Evolutionary conservation across 2,888 invertebrate genomes (phyloP), one percentile per base, ranked within the genome.

Genomic region (Cylloceria caligata): DNA sequence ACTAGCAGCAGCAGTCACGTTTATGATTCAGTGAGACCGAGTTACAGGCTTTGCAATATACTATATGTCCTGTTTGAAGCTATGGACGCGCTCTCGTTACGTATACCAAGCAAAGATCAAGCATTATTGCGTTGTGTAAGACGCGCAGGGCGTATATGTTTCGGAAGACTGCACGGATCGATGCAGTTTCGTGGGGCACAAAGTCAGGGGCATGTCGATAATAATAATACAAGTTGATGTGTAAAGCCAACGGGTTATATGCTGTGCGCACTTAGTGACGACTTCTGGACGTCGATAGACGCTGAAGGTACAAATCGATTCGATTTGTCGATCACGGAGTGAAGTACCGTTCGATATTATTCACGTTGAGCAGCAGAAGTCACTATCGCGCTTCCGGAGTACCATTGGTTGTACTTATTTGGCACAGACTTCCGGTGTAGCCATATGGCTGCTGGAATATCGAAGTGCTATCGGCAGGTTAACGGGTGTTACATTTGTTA

Each of bases 311-410:
- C 34, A 6, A 73, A 73, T 45, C 64, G 57, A 76, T 39, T 67
- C 42, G 47, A 79, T 49, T 60, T 69, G 73, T 83, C 73, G 83
- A 77, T 84, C 80, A 69, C 77, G 77, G 11, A 76, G 79, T 75
- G 64, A 65, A 62, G 83, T 83, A 84, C 84, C 84, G 84, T 77
- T 83, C 67, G 84, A 76, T 65, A 84, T 84, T 83, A 83, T 79
- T 65, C 78, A 19, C 36, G 45, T 47, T 34, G 30, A 74, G 69
- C 69, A 67, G 67, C 65, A 71, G 64, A 62, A 71, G 71, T 71
- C 71, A 42, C 71, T 67, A 74, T 82, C 79, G 67, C 60, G 79
- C 79, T 82, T 82, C 82, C 82, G 82, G 82, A 52, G 52, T 71
- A 49, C 27, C 19, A 81, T 45, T 42, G 55, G 73, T 79, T 83